Evolutionary conservation across 2,888 invertebrate genomes (phyloP), one percentile per base, ranked within the genome.

Genomic region (Meiosimyza platycephala): DNA sequence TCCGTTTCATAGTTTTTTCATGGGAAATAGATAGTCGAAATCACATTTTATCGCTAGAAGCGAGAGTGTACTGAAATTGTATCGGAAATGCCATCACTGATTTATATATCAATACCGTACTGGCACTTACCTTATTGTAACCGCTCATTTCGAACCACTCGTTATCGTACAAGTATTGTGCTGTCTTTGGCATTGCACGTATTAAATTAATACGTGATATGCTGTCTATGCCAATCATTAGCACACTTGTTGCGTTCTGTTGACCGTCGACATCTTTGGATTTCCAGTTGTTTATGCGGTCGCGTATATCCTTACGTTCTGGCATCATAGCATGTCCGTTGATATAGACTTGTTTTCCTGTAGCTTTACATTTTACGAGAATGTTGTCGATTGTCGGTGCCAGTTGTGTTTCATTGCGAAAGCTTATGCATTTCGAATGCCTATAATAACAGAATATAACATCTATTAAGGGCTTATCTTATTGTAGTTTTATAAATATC

Each of bases 201-300:
- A 91, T 89, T 72, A 95, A 90, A 83, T 96, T 94, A 59, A 94
- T 88, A 72, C 95, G 87, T 0, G 96, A 96, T 79, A 96, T 92
- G 60, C 95, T 94, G 83, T 96, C 96, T 79, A 97, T 92, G 55
- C 96, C 96, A 18, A 97, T 84, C 83, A 96, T 88, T 47, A 96
- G 86, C 0, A 97, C 91, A 82, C 92, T 93, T 18, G 92, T 85
- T 0, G 81, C 77, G 12, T 73, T 75, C 11, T 75, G 78, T 28
- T 54, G 63, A 12, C 33, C 28, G 9, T n/a, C 57, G 11, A 65
- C 69, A 33, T 78, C 78, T 6, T 74, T 73, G 1, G 74, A 57
- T 5, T 78, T 76, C 84, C 83, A 84, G 2, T 82, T 75, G 76
- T 82, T 68, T 52, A 87, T 78, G 80, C 89, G 84, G 77, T 89